Percentiles rank a stretch among this genome's conserved stretches.
phyloP scores from a whole-genome alignment of 2,797 vertebrate species.

The Lophius americanus region DNA sequence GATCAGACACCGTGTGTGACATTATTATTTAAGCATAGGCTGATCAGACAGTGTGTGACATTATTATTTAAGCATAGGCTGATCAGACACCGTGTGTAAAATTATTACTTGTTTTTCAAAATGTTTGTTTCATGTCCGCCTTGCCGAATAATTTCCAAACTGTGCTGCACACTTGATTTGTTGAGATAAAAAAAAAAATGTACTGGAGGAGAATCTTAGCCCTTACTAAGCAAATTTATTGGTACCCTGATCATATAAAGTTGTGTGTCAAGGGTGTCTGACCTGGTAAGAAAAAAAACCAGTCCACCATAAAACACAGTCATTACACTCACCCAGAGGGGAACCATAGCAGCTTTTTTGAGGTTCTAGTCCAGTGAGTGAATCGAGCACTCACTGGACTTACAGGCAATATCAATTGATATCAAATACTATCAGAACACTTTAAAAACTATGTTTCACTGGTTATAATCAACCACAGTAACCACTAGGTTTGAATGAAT shows the following conservation, averaged over 20 bases:
- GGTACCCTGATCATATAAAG: slow-evolving; percentile 43
- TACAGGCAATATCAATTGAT: background rate
- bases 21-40: background rate
- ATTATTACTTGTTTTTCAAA: slow-evolving; percentile 32
- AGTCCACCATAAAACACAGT: background rate
- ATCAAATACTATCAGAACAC: background rate
- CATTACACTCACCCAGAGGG: background rate
- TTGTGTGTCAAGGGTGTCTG: background rate
- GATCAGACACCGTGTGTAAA: slow-evolving; percentile 1
- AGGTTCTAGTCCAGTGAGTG: background rate
- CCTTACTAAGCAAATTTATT: slow-evolving; percentile 26
- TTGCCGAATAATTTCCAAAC: background rate
- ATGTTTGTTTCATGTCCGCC: slow-evolving; percentile 19
- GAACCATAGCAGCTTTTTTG: background rate
- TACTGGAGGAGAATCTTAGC: slow-evolving; percentile 25
- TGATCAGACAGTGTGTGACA: background rate
- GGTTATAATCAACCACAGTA: too few relatives aligned
- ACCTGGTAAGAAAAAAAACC: slow-evolving; percentile 7
- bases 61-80: background rate
- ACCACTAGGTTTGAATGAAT: too few relatives aligned
- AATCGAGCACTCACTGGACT: background rate
- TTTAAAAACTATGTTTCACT: background rate
- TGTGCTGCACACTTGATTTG: slow-evolving; percentile 7
- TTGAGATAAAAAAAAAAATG: slow-evolving; percentile 12
- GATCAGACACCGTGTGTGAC: slow-evolving; percentile 1